Evolutionary conservation across 2,797 vertebrate species (phyloP).

Genomic region (Selene dorsalis): DNA sequence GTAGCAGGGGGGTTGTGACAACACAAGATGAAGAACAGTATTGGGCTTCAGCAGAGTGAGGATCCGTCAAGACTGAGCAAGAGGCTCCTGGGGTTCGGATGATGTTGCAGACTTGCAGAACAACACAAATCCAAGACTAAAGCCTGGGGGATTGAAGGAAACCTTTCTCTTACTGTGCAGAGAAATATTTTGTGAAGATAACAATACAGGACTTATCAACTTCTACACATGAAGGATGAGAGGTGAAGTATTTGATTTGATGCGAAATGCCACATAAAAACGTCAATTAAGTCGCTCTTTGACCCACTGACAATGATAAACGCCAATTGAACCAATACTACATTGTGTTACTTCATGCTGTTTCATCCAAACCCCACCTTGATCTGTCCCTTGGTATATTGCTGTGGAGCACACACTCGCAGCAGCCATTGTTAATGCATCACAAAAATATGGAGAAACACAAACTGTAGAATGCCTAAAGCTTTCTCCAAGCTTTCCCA

Average conservation of each 20-base stretch:
- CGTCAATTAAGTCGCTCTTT: conserved; percentile 27
- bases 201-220: conserved; percentile 54
- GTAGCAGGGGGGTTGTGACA: conserved; percentile 99
- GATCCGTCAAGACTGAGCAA: conserved; percentile 85
- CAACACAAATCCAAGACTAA: conserved; percentile 75
- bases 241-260: conserved; percentile 48
- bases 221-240: conserved; percentile 50
- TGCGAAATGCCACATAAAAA: conserved; percentile 51
- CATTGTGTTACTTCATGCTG: conserved; percentile 63
- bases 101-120: conserved; percentile 79
- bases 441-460: conserved; percentile 87
- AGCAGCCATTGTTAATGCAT: conserved; percentile 95
- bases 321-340: conserved; percentile 60
- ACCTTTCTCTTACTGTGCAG: conserved; percentile 64
- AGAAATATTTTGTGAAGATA: conserved; percentile 57
- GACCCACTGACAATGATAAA: conserved; percentile 30
- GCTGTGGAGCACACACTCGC: conserved; percentile 98
- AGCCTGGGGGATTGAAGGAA: conserved; percentile 63
- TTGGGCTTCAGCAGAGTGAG: conserved; percentile 89
- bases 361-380: conserved; percentile 94
- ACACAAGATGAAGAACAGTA: conserved; percentile 99
- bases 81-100: conserved; percentile 92
- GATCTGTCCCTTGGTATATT: conserved; percentile 92
- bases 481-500: conserved; percentile 96
- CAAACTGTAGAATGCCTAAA: conserved; percentile 87